Percentiles rank a stretch among this genome's conserved stretches.
Conservation (phyloP, 92 coral and sea anemone genomes). For the Zoanthus sansibaricus region DNA sequence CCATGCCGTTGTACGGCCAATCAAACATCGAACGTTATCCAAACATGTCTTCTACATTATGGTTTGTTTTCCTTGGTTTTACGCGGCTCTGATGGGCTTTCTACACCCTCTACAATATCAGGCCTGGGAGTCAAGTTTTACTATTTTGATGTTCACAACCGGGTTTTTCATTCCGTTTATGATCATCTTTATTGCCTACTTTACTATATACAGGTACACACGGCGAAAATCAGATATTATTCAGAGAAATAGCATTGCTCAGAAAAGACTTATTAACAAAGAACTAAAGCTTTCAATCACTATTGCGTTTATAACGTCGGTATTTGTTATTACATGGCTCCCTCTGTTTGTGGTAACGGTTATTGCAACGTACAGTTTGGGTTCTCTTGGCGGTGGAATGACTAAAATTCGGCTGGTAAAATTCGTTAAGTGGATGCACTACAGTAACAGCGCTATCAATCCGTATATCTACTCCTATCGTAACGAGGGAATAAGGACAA, state of each 20-base stretch:
- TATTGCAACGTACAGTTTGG: slow-evolving; percentile 69
- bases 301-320: slow-evolving; percentile 72
- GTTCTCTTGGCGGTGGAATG: slow-evolving; percentile 64
- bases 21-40: slow-evolving; percentile 79
- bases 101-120: slow-evolving; percentile 79
- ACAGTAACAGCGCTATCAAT: slow-evolving; percentile 81
- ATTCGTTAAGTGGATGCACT: slow-evolving; percentile 92
- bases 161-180: slow-evolving; percentile 78
- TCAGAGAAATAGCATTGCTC: slow-evolving; percentile 41
- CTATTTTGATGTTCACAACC: slow-evolving; percentile 71
- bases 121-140: slow-evolving; percentile 75
- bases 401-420: slow-evolving; percentile 68
- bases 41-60: slow-evolving; percentile 67
- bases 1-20: slow-evolving; percentile 86
- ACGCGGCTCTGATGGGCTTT: slow-evolving; percentile 74
- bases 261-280: slow-evolving; percentile 59
- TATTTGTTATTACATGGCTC: slow-evolving; percentile 84
- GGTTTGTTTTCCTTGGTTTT: slow-evolving; percentile 78
- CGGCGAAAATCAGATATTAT: slow-evolving; percentile 49
- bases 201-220: slow-evolving; percentile 62
- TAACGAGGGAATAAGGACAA: slow-evolving; percentile 73
- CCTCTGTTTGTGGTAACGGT: slow-evolving; percentile 78
- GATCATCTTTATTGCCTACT: slow-evolving; percentile 74
- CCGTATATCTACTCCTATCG: slow-evolving; percentile 90
- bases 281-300: slow-evolving; percentile 83